These are phyloP conservation scores for Chromis chromis DNA, from an alignment of 2,797 vertebrate genomes.

Conservation along the genomic window DNA sequence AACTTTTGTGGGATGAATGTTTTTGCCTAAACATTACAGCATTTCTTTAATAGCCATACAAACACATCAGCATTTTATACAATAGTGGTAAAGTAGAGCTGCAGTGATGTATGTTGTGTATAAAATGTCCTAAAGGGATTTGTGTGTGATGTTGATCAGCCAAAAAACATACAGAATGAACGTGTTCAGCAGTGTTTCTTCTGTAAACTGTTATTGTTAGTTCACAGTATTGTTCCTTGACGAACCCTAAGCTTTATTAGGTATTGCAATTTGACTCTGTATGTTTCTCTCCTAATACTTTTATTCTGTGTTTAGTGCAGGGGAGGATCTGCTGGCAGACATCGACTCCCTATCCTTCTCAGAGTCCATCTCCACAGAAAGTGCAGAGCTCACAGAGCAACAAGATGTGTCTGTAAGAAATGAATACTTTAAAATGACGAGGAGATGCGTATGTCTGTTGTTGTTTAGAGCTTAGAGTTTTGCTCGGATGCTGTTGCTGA, in stretches of 20 bases:
- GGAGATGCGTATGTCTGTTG: neutral
- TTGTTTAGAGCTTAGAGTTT: neutral
- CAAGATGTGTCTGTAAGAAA: slow-evolving; percentile 76
- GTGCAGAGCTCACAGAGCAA: slow-evolving; percentile 63
- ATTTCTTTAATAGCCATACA: neutral
- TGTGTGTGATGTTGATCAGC: neutral
- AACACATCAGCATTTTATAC: too few relatives aligned
- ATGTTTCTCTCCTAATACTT: slow-evolving; percentile 18
- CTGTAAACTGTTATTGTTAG: neutral
- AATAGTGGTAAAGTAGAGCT: too few relatives aligned
- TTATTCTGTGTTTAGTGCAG: slow-evolving; percentile 69
- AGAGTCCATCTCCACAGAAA: slow-evolving; percentile 60
- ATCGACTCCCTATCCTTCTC: slow-evolving; percentile 63
- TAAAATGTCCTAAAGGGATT: neutral
- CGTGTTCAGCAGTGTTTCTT: slow-evolving; percentile 1
- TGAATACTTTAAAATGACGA: neutral
- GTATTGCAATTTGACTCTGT: slow-evolving; percentile 3
- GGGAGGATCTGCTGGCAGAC: slow-evolving; percentile 79
- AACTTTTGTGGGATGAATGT: neutral
- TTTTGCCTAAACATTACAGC: neutral
- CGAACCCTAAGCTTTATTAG: neutral
- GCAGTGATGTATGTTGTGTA: neutral
- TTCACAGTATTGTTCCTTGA: slow-evolving; percentile 2
- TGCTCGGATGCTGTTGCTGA: neutral
- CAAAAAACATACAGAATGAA: neutral